Percentiles rank a stretch among this genome's conserved stretches.
These are phyloP conservation scores for Polyploca ridens DNA, from an alignment of 2,888 invertebrate genomes.

Conservation along the genomic window DNA sequence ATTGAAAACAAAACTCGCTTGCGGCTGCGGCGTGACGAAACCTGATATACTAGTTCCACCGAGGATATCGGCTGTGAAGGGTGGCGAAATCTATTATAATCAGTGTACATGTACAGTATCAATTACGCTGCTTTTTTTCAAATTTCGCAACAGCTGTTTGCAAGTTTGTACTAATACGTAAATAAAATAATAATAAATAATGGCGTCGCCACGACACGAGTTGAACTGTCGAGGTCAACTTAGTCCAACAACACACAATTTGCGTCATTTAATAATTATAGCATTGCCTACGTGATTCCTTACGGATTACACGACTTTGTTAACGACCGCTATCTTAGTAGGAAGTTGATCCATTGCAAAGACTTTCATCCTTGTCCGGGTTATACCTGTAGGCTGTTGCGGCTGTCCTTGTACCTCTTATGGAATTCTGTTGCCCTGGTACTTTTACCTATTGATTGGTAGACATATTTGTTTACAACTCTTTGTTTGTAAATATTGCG, in stretches of 20 bases:
- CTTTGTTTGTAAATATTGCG: slow-evolving; percentile 45
- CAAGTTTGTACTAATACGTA: neutral
- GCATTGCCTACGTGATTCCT: slow-evolving; percentile 44
- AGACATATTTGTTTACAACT: slow-evolving; percentile 38
- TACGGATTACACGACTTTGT: slow-evolving; percentile 32
- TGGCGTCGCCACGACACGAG: slow-evolving; percentile 24
- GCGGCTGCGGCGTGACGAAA: slow-evolving; percentile 47
- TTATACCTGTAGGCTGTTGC: slow-evolving; percentile 42
- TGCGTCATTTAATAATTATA: slow-evolving; percentile 44
- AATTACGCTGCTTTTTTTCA: slow-evolving; percentile 42
- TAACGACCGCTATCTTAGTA: slow-evolving; percentile 25
- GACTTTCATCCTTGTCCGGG: slow-evolving; percentile 41
- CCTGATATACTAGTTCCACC: slow-evolving; percentile 48
- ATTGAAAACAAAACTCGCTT: slow-evolving; percentile 41
- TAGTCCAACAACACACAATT: slow-evolving; percentile 33
- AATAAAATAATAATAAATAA: slow-evolving; percentile 11
- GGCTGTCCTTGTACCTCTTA: slow-evolving; percentile 37
- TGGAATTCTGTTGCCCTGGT: slow-evolving; percentile 51
- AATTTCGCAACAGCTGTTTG: slow-evolving; percentile 39
- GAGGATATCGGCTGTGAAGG: slow-evolving; percentile 33
- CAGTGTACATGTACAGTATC: slow-evolving; percentile 20
- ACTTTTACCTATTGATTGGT: slow-evolving; percentile 51
- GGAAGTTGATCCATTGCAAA: slow-evolving; percentile 22
- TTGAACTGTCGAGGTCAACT: slow-evolving; percentile 51
- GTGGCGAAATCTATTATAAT: slow-evolving; percentile 28